Conservation (phyloP, 2,113 vertebrate species). For the Helogale parvula region DNA sequence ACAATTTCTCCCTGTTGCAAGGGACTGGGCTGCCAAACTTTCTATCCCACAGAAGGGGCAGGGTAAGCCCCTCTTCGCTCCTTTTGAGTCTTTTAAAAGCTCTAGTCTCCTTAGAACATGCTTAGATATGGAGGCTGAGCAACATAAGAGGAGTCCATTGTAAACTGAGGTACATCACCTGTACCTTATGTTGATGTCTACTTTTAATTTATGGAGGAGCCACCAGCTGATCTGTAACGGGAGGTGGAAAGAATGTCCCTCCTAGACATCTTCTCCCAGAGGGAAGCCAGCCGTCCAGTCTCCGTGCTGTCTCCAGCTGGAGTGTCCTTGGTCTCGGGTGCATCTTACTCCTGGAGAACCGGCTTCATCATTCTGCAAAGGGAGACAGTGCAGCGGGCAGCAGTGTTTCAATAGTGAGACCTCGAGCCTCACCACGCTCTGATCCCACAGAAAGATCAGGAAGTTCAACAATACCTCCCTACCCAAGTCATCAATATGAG, state of each 20-base stretch:
- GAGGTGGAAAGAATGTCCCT: background rate
- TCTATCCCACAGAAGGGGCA: background rate
- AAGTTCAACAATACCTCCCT: background rate
- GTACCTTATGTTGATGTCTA: background rate
- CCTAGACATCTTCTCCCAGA: background rate
- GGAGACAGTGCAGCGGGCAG: background rate
- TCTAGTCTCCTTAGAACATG: background rate
- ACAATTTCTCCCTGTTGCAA: background rate
- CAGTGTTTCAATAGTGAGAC: background rate
- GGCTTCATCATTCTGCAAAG: too few species aligned
- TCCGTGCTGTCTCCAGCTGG: background rate
- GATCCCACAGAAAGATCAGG: background rate
- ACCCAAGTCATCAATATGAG: background rate
- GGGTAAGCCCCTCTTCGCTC: background rate
- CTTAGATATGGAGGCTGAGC: background rate
- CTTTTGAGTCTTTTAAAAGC: background rate
- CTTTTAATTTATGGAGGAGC: background rate
- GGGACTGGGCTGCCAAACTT: background rate
- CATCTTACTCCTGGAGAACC: fast-evolving
- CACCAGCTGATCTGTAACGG: fast-evolving
- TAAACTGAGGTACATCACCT: background rate
- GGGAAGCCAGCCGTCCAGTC: background rate
- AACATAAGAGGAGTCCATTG: background rate
- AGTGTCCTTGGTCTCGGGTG: background rate
- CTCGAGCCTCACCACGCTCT: background rate